Evolutionary conservation across 1,140 invertebrate species (phyloP), one percentile per base, ranked within the genome.

Genomic region (Atta colombica): DNA sequence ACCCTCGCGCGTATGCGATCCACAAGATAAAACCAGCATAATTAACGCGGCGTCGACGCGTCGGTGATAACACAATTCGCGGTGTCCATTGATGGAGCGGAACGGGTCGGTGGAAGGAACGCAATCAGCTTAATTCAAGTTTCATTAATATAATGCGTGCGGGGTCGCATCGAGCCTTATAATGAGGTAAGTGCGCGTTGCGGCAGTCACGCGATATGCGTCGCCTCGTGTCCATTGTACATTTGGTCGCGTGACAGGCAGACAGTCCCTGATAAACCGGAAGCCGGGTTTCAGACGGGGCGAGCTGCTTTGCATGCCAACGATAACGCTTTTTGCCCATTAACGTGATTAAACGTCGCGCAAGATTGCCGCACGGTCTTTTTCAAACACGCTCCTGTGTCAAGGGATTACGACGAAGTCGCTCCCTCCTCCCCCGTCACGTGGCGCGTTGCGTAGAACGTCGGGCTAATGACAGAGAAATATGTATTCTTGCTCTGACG

Each of bases 291-390:
- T 81, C 88, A 87, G 91, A 86, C 88, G 66, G 74, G 61, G 74
- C 60, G 68, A 68, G 77, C 80, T 88, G 86, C 89, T 91, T 94
- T 92, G 91, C 93, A 93, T 93, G 92, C 63, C 78, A n/a, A 53
- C 87, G 90, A 93, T 93, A 90, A 92, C 89, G 86, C 87, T 92
- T 93, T 94, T 94, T 93, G 87, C 92, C 93, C 93, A 94, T 94
- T 94, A 94, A 93, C 91, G 91, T 93, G 91, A 94, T 94, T 94
- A 94, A 91, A 92, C 68, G 86, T 89, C 77, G 81, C 66, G 80
- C 78, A 84, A 87, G 89, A 88, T 89, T 91, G 84, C 72, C 74
- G 51, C 84, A 49, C 72, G 25, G 61, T 74, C 82, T 88, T 91
- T 88, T 90, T 78, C 84, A 69, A 89, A 89, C 81, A 72, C 31